Evolutionary conservation across 1,140 invertebrate species (phyloP).

Genomic region (Atta colombica): DNA sequence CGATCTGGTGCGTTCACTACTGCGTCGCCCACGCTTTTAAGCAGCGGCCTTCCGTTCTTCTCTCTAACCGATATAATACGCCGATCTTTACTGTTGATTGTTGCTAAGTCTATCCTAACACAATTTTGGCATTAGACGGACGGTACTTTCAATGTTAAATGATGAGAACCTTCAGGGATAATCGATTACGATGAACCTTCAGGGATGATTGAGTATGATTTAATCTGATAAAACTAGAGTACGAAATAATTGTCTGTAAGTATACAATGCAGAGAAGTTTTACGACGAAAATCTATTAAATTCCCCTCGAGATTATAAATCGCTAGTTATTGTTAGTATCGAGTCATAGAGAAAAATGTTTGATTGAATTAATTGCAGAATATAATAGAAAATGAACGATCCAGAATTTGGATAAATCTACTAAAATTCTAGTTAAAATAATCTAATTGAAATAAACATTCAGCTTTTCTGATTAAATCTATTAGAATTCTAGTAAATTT

Average conservation of each 20-base stretch:
- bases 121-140: constrained; percentile 73
- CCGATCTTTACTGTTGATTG: constrained; percentile 29
- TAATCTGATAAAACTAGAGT: constrained; percentile 4
- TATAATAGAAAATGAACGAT: too few relatives aligned
- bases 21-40: constrained; percentile 70
- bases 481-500: too few relatives aligned
- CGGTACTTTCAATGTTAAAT: constrained; percentile 64
- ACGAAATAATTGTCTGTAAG: background rate
- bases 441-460: too few relatives aligned
- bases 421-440: too few relatives aligned
- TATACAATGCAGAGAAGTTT: background rate
- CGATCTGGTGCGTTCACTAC: constrained; percentile 70
- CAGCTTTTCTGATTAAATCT: too few relatives aligned
- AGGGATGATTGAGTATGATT: constrained; percentile 49
- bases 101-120: constrained; percentile 66
- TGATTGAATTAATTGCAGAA: too few relatives aligned
- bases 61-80: constrained; percentile 21
- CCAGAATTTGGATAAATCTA: too few relatives aligned
- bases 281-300: background rate
- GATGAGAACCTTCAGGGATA: constrained; percentile 55
- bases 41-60: constrained; percentile 66
- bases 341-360: too few relatives aligned
- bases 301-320: constrained; percentile 23
- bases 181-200: constrained; percentile 57
- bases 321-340: background rate